Percentiles rank a stretch among this genome's conserved stretches.
phyloP scores from a whole-genome alignment of 2,797 vertebrate genomes.

The Myoxocephalus aenaeus region DNA sequence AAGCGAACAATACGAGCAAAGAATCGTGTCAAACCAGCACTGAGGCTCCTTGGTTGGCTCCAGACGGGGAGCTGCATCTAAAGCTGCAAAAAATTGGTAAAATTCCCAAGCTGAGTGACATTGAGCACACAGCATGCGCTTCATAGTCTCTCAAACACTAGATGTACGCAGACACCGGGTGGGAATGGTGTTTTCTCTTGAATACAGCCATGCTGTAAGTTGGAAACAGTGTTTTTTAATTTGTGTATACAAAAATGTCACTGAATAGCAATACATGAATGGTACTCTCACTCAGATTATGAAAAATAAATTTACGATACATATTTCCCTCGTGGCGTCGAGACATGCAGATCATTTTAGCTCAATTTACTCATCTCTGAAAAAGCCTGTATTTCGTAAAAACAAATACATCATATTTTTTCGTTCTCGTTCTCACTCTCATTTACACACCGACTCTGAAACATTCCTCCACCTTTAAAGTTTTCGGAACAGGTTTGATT shows the following conservation, averaged over 20 bases:
- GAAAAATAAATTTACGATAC: neutral
- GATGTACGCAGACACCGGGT: slow-evolving; percentile 23
- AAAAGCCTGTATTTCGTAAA: no score
- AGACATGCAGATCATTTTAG: slow-evolving; percentile 3
- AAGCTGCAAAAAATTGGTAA: slow-evolving; percentile 45
- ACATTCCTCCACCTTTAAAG: no score
- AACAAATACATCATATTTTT: no score
- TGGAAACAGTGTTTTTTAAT: slow-evolving; percentile 21
- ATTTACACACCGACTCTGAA: no score
- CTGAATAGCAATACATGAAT: slow-evolving; percentile 17
- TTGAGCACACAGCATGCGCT: slow-evolving; percentile 50
- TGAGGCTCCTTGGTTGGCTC: slow-evolving; percentile 25
- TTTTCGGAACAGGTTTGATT: no score
- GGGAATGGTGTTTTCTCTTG: slow-evolving; percentile 14
- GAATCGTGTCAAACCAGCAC: slow-evolving; percentile 50
- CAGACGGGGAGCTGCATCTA: slow-evolving; percentile 30
- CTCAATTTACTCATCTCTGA: neutral
- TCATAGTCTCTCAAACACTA: slow-evolving; percentile 30
- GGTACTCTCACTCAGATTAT: neutral
- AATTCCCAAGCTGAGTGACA: slow-evolving; percentile 60
- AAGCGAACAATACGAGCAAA: slow-evolving; percentile 48
- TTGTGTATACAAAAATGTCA: slow-evolving; percentile 10
- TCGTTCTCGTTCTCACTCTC: no score
- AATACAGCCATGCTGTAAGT: slow-evolving; percentile 32
- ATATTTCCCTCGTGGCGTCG: neutral